phyloP scores from a whole-genome alignment of 2,113 vertebrate species.

The Sminthopsis crassicaudata region DNA sequence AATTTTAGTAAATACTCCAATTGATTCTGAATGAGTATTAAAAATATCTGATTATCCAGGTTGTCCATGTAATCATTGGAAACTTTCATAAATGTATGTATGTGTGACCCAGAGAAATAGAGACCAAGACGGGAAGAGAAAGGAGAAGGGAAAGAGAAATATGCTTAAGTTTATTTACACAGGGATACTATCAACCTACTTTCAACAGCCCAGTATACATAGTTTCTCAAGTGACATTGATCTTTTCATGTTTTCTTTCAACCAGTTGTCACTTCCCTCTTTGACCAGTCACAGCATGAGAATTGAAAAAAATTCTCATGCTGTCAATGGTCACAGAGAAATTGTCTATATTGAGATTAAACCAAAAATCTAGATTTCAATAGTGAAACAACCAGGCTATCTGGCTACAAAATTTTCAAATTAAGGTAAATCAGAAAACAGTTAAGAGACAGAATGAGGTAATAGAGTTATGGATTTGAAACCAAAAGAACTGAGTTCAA shows the following conservation, averaged over 20 bases:
- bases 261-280: neutral
- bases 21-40: neutral
- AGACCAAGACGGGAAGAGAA: neutral
- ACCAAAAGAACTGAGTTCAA: neutral
- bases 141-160: neutral
- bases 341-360: neutral
- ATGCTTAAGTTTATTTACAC: neutral
- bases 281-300: too few relatives aligned
- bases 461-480: neutral
- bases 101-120: neutral
- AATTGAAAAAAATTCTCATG: neutral
- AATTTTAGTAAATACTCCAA: conserved; percentile 34
- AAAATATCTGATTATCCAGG: neutral
- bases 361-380: neutral
- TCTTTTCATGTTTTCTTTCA: neutral
- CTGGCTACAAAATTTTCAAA: neutral
- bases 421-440: neutral
- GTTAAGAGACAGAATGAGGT: neutral
- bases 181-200: neutral
- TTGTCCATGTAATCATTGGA: neutral
- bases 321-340: neutral
- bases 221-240: neutral
- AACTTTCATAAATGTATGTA: neutral
- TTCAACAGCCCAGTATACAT: neutral
- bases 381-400: neutral